Conservation (phyloP, 2,888 invertebrate genomes). For the Melieria crassipennis region DNA sequence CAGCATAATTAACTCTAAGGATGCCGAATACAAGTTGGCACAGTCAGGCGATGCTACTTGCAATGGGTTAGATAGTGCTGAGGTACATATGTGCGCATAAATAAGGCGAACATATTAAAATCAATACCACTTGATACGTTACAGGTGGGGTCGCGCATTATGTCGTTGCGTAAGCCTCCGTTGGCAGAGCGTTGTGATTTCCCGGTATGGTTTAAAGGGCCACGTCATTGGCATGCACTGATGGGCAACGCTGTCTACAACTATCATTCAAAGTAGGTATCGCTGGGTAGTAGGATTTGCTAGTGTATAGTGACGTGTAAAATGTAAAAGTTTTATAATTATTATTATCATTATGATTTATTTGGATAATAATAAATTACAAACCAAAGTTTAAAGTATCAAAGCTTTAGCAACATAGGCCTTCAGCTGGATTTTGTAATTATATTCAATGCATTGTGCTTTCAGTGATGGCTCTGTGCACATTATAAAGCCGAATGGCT, state of each 20-base stretch:
- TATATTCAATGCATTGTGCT: not conserved
- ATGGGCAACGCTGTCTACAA: constrained; percentile 87
- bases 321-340: not conserved
- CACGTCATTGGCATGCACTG: constrained; percentile 88
- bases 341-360: too few relatives aligned
- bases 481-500: constrained; percentile 66
- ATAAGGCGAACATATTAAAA: not conserved
- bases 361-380: too few relatives aligned
- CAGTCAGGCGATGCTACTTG: constrained; percentile 95
- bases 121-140: not conserved
- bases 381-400: too few relatives aligned
- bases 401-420: too few relatives aligned
- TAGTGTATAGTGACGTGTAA: not conserved
- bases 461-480: constrained; percentile 66
- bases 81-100: constrained; percentile 65
- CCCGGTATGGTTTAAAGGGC: constrained; percentile 86
- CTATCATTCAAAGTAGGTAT: constrained; percentile 75
- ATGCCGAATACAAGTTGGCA: constrained; percentile 83
- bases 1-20: constrained; percentile 62
- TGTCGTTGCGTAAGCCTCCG: constrained; percentile 65
- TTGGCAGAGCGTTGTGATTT: constrained; percentile 76
- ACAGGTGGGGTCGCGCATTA: constrained; percentile 66
- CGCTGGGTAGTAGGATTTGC: too few relatives aligned
- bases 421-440: too few relatives aligned
- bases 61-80: constrained; percentile 90